phyloP scores from a whole-genome alignment of 2,888 invertebrate genomes.

The Torymus aiolomorphi region DNA sequence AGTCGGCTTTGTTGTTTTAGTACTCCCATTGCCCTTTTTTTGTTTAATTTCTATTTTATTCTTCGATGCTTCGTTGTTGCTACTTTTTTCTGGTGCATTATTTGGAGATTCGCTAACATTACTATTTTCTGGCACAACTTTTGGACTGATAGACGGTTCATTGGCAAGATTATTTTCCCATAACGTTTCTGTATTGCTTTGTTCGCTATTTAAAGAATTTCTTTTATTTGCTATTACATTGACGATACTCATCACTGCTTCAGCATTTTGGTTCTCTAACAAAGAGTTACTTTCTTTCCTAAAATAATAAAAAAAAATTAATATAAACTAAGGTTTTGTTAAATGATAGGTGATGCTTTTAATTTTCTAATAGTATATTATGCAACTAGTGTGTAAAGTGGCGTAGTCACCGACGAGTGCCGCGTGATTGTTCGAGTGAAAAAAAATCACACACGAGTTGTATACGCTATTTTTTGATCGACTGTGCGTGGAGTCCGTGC shows the following conservation, averaged over 20 bases:
- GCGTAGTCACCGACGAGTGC: too few relatives aligned
- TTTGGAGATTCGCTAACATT: background rate
- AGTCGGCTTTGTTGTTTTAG: conserved; percentile 50
- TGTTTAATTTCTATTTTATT: background rate
- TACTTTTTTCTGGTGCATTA: conserved; percentile 5
- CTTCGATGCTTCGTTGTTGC: conserved; percentile 15
- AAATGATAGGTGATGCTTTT: background rate
- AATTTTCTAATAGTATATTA: too few relatives aligned
- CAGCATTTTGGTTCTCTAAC: conserved; percentile 72
- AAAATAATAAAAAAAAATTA: conserved; percentile 23
- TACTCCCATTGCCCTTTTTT: conserved; percentile 23
- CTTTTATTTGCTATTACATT: conserved; percentile 64
- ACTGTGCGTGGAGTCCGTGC: too few relatives aligned
- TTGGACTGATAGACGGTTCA: background rate
- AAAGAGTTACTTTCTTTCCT: conserved; percentile 60
- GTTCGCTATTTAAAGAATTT: conserved; percentile 40
- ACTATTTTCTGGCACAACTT: conserved; percentile 40
- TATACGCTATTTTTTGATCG: too few relatives aligned
- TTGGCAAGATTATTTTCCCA: conserved; percentile 1
- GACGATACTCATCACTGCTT: conserved; percentile 72
- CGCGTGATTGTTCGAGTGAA: too few relatives aligned
- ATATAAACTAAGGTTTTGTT: background rate
- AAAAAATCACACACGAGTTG: too few relatives aligned
- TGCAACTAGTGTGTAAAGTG: too few relatives aligned
- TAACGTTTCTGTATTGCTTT: background rate